Evolutionary conservation across 2,113 vertebrate genomes (phyloP).

Genomic region (Dasypus novemcinctus): DNA sequence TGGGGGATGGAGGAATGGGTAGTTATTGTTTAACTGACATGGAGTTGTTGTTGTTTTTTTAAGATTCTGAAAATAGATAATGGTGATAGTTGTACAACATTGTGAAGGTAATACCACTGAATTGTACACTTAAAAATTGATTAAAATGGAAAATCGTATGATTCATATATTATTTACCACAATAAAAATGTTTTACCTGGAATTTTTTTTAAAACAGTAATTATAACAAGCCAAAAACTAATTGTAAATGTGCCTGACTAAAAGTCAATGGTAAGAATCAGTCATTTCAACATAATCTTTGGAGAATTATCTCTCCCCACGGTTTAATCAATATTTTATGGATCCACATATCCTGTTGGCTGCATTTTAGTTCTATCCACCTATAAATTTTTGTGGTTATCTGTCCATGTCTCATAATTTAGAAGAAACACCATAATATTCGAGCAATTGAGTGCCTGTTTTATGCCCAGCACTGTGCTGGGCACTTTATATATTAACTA

Average conservation of each 20-base stretch:
- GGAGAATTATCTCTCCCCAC: not conserved
- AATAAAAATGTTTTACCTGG: no score
- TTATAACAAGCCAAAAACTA: not conserved
- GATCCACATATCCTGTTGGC: not conserved
- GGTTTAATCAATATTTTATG: not conserved
- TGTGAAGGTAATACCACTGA: no score
- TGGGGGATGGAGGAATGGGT: no score
- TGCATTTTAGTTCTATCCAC: not conserved
- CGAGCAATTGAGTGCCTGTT: not conserved
- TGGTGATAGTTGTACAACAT: no score
- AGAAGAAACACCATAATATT: not conserved
- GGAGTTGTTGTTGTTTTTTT: no score
- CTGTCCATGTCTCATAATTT: not conserved
- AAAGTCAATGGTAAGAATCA: not conserved
- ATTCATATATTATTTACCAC: no score
- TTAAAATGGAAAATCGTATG: no score
- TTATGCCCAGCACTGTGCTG: not conserved
- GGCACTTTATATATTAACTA: not conserved
- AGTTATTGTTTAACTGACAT: no score
- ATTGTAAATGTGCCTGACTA: not conserved
- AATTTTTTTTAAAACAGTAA: not conserved
- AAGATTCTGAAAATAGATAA: no score
- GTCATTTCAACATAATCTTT: not conserved
- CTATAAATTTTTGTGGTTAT: not conserved
- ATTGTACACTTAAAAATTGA: no score